A percentile compares a stretch with the other conserved stretches of the same genome.
Evolutionary conservation across 2,113 vertebrate species (phyloP).

Genomic region (Caranx ignobilis): DNA sequence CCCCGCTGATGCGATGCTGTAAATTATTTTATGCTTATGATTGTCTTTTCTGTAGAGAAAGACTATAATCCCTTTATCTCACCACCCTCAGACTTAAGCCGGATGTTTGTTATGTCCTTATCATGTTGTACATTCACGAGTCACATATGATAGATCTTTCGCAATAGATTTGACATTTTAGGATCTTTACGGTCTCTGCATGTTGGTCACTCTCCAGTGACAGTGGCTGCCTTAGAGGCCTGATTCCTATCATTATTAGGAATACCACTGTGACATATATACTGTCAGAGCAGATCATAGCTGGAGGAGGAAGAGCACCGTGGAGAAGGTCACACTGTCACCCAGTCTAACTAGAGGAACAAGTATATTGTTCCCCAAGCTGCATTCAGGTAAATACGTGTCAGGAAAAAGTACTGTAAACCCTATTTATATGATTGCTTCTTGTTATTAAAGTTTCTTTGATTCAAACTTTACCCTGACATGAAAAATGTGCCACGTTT

Average conservation of each 20-base stretch:
- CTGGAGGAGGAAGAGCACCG: not conserved
- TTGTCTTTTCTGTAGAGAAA: too few species aligned
- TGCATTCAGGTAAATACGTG: too few species aligned
- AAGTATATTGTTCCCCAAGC: not conserved
- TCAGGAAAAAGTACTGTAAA: too few species aligned
- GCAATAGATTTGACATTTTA: too few species aligned
- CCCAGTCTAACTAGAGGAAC: not conserved
- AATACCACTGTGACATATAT: not conserved
- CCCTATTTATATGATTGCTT: not conserved
- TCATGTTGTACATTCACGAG: not conserved
- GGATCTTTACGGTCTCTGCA: too few species aligned
- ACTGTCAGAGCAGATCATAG: not conserved
- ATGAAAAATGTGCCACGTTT: not conserved
- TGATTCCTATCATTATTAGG: not conserved
- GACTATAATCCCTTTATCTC: not conserved
- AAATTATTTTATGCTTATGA: too few species aligned
- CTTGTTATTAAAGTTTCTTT: not conserved
- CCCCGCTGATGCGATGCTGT: too few species aligned
- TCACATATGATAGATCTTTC: too few species aligned
- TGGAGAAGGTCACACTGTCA: too few species aligned
- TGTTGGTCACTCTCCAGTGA: slow-evolving; percentile 9
- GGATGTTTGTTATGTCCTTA: not conserved
- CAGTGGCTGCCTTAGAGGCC: not conserved
- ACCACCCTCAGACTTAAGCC: not conserved
- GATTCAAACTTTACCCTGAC: not conserved